A percentile compares a stretch with the other conserved stretches of the same genome.
phyloP scores from a whole-genome alignment of 2,113 vertebrate genomes.

The Jacana jacana region DNA sequence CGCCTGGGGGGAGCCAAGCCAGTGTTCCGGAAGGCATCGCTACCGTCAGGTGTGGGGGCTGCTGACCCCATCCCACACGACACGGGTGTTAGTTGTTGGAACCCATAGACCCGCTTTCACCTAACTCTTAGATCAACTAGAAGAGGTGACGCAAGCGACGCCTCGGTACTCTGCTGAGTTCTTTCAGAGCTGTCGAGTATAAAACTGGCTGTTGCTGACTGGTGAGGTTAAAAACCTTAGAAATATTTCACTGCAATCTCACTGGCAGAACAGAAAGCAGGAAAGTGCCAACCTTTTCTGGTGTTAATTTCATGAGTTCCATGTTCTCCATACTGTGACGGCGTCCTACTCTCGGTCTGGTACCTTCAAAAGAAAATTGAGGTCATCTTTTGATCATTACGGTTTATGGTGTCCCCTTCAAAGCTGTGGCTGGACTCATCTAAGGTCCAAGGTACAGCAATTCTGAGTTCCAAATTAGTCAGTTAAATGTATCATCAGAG shows the following conservation, averaged over 20 bases:
- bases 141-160: not conserved
- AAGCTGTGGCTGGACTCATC: not conserved
- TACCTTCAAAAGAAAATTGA: slow-evolving; percentile 74
- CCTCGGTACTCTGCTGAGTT: not conserved
- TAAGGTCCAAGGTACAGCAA: not conserved
- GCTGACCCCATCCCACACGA: not conserved
- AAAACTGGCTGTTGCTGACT: not conserved
- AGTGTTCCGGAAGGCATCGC: not conserved
- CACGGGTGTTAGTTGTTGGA: not conserved
- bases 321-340: slow-evolving; percentile 98
- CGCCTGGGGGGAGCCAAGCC: not conserved
- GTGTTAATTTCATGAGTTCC: slow-evolving; percentile 94
- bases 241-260: not conserved
- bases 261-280: not conserved
- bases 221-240: not conserved
- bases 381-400: not conserved
- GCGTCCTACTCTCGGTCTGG: slow-evolving; percentile 81
- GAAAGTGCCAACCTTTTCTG: slow-evolving; percentile 85
- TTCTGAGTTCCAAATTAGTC: not conserved
- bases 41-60: not conserved
- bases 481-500: not conserved
- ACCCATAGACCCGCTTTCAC: not conserved
- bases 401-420: not conserved
- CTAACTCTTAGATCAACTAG: not conserved
- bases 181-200: not conserved